These are phyloP conservation scores for Elaeidobius kamerunicus DNA, from an alignment of 2,888 invertebrate genomes.

Conservation along the genomic window DNA sequence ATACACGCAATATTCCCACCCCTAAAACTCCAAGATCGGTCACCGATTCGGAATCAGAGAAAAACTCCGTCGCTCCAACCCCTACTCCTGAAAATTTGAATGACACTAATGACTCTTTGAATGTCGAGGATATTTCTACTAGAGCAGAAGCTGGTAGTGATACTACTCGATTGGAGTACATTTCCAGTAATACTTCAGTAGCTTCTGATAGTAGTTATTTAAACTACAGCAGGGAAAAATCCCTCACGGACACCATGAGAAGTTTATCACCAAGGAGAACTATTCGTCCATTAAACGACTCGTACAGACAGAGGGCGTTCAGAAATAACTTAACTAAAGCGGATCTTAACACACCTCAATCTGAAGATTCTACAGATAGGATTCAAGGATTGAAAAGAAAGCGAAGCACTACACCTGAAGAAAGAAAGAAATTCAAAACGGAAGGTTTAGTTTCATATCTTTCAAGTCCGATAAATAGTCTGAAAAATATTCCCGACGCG, in stretches of 20 bases:
- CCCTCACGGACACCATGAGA: slow-evolving; percentile 40
- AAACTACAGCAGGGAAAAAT: slow-evolving; percentile 36
- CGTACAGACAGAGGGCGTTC: slow-evolving; percentile 36
- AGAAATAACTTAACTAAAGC: slow-evolving; percentile 33
- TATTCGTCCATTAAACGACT: slow-evolving; percentile 36
- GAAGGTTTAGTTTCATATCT: slow-evolving; percentile 42
- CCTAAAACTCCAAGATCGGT: slow-evolving; percentile 46
- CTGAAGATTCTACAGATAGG: slow-evolving; percentile 36
- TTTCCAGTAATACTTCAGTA: slow-evolving; percentile 23
- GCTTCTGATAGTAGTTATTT: slow-evolving; percentile 35
- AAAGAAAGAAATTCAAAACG: slow-evolving; percentile 39
- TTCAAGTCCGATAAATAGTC: slow-evolving; percentile 40
- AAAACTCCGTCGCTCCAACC: slow-evolving; percentile 20
- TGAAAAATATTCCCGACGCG: slow-evolving; percentile 37
- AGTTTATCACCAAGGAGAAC: slow-evolving; percentile 38
- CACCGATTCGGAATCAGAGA: slow-evolving; percentile 33
- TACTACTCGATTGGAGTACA: slow-evolving; percentile 40
- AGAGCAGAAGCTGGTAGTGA: slow-evolving; percentile 43
- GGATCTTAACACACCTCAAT: slow-evolving; percentile 30
- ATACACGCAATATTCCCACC: slow-evolving; percentile 45
- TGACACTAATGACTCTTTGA: slow-evolving; percentile 34
- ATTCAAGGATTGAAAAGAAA: slow-evolving; percentile 41
- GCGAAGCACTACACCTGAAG: slow-evolving; percentile 39
- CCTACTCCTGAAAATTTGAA: slow-evolving; percentile 29
- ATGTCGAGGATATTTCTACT: slow-evolving; percentile 39